Evolutionary conservation across 2,797 vertebrate species (phyloP).

Genomic region (Clarias pachynema): DNA sequence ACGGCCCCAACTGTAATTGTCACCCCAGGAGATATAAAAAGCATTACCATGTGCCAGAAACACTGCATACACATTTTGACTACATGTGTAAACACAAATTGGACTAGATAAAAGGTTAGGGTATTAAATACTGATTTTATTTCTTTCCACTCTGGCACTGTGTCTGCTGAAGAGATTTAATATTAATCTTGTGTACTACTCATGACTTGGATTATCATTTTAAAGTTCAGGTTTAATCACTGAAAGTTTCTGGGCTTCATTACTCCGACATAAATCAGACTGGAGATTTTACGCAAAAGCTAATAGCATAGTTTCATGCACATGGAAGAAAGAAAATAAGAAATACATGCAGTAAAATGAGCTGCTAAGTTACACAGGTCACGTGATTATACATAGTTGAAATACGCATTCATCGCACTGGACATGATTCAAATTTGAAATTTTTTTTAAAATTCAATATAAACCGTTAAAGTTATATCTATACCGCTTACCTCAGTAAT

Average conservation of each 20-base stretch:
- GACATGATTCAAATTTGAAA: not conserved
- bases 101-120: not conserved
- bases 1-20: not conserved
- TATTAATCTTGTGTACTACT: not conserved
- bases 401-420: not conserved
- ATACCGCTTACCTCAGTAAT: slow-evolving; percentile 61
- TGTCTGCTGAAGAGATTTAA: not conserved
- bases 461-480: not conserved
- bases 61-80: not conserved
- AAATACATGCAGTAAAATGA: not conserved
- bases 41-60: not conserved
- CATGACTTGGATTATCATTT: not conserved
- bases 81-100: not conserved
- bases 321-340: no score
- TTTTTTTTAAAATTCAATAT: no score
- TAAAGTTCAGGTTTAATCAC: no score
- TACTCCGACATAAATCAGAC: no score
- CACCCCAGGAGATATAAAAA: not conserved
- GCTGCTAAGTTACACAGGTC: not conserved
- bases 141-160: not conserved
- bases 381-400: not conserved
- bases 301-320: no score
- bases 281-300: no score
- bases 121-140: not conserved
- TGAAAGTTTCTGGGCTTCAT: no score